Percentiles rank a stretch among this genome's conserved stretches.
Evolutionary conservation across 2,113 vertebrate genomes (phyloP).

Genomic region (Sarotherodon lohbergeri): DNA sequence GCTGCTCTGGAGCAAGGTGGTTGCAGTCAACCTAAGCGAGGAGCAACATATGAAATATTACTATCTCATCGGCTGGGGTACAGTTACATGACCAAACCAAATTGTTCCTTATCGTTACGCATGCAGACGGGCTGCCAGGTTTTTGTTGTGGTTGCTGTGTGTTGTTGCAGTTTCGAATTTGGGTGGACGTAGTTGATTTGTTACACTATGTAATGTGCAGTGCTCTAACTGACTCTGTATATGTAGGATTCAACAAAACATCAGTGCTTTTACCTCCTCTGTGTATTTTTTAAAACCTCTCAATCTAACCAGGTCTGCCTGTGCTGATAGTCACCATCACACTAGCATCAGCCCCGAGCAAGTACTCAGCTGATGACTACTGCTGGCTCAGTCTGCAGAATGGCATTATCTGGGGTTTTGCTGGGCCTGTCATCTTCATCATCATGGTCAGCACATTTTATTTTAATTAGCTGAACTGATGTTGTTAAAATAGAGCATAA

Average conservation of each 20-base stretch:
- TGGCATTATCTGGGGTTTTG: slow-evolving; percentile 78
- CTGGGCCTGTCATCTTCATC: slow-evolving; percentile 78
- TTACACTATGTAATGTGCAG: neutral
- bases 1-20: slow-evolving; percentile 82
- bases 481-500: neutral
- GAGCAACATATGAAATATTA: slow-evolving; percentile 81
- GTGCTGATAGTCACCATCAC: slow-evolving; percentile 77
- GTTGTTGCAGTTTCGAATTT: neutral
- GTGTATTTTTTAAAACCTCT: neutral
- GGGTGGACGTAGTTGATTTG: neutral
- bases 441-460: slow-evolving; percentile 66
- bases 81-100: neutral
- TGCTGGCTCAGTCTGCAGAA: slow-evolving; percentile 80
- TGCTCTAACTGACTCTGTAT: neutral
- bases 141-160: neutral
- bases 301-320: slow-evolving; percentile 65
- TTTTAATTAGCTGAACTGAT: neutral
- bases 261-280: neutral
- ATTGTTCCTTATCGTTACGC: neutral
- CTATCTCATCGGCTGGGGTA: slow-evolving; percentile 82
- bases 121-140: neutral
- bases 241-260: neutral
- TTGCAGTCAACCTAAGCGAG: slow-evolving; percentile 77
- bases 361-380: slow-evolving; percentile 71
- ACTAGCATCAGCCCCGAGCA: slow-evolving; percentile 72